Conservation (phyloP, 1,140 invertebrate genomes). For the Drosophila bipectinata region DNA sequence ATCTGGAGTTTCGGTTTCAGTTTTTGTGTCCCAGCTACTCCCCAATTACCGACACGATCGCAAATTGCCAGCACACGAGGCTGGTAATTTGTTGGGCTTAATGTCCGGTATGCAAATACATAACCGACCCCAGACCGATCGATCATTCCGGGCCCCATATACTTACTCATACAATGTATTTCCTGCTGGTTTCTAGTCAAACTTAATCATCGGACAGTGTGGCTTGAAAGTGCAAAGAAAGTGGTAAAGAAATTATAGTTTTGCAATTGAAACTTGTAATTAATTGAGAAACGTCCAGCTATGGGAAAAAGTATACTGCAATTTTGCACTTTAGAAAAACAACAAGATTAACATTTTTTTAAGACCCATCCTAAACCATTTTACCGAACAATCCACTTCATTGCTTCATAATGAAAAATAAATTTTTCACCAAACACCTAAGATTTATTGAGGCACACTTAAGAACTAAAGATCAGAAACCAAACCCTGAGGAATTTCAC, state of each 20-base stretch:
- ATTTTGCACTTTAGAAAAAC: neutral
- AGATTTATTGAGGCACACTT: constrained; percentile 5
- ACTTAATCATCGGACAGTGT: neutral
- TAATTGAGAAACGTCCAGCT: too few relatives aligned
- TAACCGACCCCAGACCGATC: constrained; percentile 15
- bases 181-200: constrained; percentile 13
- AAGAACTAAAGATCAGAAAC: neutral
- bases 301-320: neutral
- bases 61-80: constrained; percentile 50
- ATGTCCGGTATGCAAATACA: constrained; percentile 60
- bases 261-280: neutral
- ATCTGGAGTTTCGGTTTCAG: constrained; percentile 27
- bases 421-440: constrained; percentile 37
- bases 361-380: neutral
- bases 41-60: constrained; percentile 72
- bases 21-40: constrained; percentile 23
- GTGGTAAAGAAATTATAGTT: neutral
- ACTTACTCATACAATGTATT: constrained; percentile 26
- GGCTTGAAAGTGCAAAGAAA: constrained; percentile 2
- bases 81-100: constrained; percentile 53
- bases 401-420: constrained; percentile 3
- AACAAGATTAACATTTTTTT: neutral
- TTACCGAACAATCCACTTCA: constrained; percentile 2
- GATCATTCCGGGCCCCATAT: constrained; percentile 26
- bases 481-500: constrained; percentile 39